These are phyloP conservation scores for Tupiocoris notatus DNA, from an alignment of 2,888 invertebrate species.

Conservation along the genomic window DNA sequence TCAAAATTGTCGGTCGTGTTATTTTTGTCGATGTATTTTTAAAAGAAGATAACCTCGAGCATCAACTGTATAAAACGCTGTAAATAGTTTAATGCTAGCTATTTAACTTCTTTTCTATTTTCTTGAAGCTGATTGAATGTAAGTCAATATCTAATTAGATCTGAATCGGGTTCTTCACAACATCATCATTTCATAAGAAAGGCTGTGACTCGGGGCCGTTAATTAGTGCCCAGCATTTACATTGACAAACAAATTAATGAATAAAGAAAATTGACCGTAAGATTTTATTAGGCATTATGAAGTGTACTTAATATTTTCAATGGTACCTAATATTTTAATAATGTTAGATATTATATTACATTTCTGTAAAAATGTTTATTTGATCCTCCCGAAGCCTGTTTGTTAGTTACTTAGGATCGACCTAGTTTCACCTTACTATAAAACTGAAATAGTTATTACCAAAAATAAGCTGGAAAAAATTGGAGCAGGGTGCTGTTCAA, in stretches of 20 bases:
- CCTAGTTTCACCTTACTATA: too few relatives aligned
- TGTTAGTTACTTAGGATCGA: too few relatives aligned
- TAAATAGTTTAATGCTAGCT: not conserved
- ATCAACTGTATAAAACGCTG: not conserved
- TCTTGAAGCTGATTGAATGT: not conserved
- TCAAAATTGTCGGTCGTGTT: too few relatives aligned
- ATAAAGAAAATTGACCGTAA: not conserved
- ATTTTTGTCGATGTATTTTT: too few relatives aligned
- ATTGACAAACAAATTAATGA: not conserved
- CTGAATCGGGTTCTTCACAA: not conserved
- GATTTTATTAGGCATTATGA: not conserved
- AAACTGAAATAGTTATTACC: too few relatives aligned
- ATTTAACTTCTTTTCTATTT: not conserved
- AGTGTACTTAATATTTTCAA: not conserved
- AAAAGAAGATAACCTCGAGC: not conserved
- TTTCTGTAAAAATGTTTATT: too few relatives aligned
- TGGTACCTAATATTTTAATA: not conserved
- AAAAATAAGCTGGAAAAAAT: too few relatives aligned
- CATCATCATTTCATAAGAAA: not conserved
- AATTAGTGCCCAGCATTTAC: not conserved
- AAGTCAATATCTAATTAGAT: not conserved
- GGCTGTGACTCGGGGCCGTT: not conserved
- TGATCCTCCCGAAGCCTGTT: too few relatives aligned
- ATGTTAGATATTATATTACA: not conserved
- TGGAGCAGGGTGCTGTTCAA: too few relatives aligned